These are phyloP conservation scores for Megaustenia siamemsis DNA, from an alignment of 2,888 invertebrate species.

Conservation along the genomic window DNA sequence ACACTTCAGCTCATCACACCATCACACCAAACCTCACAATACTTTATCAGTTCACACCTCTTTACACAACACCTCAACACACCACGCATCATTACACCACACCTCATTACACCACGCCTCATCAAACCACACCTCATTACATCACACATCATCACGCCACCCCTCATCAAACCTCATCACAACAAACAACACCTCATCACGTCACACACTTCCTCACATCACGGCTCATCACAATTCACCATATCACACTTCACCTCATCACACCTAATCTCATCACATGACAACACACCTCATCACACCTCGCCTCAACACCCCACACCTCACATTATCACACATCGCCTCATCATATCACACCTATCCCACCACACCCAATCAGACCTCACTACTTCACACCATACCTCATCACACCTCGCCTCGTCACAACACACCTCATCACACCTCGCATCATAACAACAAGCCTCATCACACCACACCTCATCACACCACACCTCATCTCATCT, in stretches of 20 bases:
- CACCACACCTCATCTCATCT: neutral
- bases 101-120: neutral
- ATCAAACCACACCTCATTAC: slow-evolving; percentile 26
- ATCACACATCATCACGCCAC: neutral
- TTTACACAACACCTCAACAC: neutral
- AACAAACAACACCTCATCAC: neutral
- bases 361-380: no score
- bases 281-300: slow-evolving; percentile 36
- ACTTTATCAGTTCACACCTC: slow-evolving; percentile 3
- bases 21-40: slow-evolving; percentile 2
- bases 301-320: neutral
- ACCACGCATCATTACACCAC: neutral
- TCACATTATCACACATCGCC: no score
- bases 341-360: no score
- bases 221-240: slow-evolving; percentile 11
- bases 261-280: slow-evolving; percentile 5
- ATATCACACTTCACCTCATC: slow-evolving; percentile 32
- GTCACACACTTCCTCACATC: neutral
- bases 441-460: slow-evolving; percentile 14
- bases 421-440: slow-evolving; percentile 30
- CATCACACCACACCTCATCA: neutral
- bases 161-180: neutral
- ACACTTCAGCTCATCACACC: slow-evolving; percentile 11
- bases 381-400: neutral
- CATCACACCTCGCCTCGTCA: neutral